Percentiles rank a stretch among this genome's conserved stretches.
Evolutionary conservation across 2,888 invertebrate genomes (phyloP).

Genomic region (Drosophila melanosoma): DNA sequence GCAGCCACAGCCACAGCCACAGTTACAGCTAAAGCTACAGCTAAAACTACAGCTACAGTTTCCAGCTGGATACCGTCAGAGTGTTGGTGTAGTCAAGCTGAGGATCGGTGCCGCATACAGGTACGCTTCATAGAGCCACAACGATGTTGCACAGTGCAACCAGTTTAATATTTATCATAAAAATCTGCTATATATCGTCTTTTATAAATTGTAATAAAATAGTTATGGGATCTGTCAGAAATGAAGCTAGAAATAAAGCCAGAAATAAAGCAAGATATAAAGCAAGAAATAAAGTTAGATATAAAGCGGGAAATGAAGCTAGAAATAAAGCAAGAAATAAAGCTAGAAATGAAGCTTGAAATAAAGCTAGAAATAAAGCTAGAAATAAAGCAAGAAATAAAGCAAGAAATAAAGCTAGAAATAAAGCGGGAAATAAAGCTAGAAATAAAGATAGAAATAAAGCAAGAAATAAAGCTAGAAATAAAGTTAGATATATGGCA

Average conservation of each 20-base stretch:
- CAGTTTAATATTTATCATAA: background rate
- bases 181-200: background rate
- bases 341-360: too few species aligned
- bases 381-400: too few species aligned
- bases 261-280: background rate
- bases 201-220: background rate
- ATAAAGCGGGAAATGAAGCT: too few species aligned
- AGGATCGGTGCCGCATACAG: slow-evolving; percentile 60
- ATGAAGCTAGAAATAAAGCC: background rate
- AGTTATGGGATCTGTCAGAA: background rate
- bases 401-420: too few species aligned
- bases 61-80: slow-evolving; percentile 49
- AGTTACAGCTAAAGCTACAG: slow-evolving; percentile 12
- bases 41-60: slow-evolving; percentile 36
- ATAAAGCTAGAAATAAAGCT: too few species aligned
- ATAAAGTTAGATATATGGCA: too few species aligned
- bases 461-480: too few species aligned
- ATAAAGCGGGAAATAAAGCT: too few species aligned
- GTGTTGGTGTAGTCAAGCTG: slow-evolving; percentile 49
- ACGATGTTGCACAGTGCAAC: slow-evolving; percentile 40
- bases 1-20: slow-evolving; percentile 16
- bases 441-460: too few species aligned
- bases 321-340: too few species aligned
- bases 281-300: too few species aligned
- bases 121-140: slow-evolving; percentile 48